Percentiles rank a stretch among this genome's conserved stretches.
Evolutionary conservation across 1,140 invertebrate genomes (phyloP).

Genomic region (Penaeus indicus): DNA sequence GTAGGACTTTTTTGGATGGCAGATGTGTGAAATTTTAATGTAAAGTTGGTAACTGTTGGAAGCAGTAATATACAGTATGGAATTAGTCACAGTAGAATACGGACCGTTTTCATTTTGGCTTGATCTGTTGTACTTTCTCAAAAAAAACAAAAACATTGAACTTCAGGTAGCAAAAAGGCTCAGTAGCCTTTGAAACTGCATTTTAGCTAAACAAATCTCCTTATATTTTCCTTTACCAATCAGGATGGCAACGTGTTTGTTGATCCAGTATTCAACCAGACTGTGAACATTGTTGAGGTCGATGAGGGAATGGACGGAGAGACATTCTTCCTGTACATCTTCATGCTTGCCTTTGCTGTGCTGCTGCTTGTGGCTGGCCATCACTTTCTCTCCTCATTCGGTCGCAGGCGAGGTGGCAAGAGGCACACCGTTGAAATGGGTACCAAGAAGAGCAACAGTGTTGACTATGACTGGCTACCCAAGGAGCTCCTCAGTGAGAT

Average conservation of each 20-base stretch:
- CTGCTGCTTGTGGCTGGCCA: slow-evolving; percentile 92
- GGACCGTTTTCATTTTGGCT: too few species aligned
- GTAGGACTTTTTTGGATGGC: too few species aligned
- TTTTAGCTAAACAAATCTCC: neutral
- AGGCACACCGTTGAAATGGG: slow-evolving; percentile 80
- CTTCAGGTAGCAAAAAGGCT: too few species aligned
- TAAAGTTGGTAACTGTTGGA: neutral
- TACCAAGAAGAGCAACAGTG: slow-evolving; percentile 83
- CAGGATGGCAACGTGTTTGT: slow-evolving; percentile 80
- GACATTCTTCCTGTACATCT: slow-evolving; percentile 97
- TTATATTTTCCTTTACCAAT: slow-evolving; percentile 67
- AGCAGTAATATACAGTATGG: too few species aligned
- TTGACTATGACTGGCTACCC: slow-evolving; percentile 98
- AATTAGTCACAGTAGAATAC: too few species aligned
- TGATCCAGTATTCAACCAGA: slow-evolving; percentile 98
- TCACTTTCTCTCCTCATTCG: slow-evolving; percentile 82
- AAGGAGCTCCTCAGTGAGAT: slow-evolving; percentile 80
- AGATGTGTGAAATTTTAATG: neutral
- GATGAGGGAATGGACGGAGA: slow-evolving; percentile 98
- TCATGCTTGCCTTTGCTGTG: slow-evolving; percentile 90
- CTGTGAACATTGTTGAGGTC: slow-evolving; percentile 95
- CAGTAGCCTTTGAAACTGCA: too few species aligned
- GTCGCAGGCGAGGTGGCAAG: slow-evolving; percentile 75
- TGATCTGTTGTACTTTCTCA: too few species aligned
- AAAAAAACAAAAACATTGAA: too few species aligned